Evolutionary conservation across 2,113 vertebrate species (phyloP).

Genomic region (Salvator merianae): DNA sequence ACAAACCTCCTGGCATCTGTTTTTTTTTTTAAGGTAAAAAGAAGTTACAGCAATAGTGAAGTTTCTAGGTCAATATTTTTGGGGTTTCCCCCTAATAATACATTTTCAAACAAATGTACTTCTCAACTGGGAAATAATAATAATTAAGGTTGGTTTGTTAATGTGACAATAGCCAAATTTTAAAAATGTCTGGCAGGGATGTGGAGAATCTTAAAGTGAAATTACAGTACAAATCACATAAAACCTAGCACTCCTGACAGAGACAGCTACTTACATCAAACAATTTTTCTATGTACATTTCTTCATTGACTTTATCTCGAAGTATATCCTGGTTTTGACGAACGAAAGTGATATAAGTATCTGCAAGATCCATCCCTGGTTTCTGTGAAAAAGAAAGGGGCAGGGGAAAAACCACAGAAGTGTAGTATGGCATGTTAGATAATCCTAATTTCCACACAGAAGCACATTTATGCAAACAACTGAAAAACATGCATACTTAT

Average conservation of each 20-base stretch:
- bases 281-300: slow-evolving; percentile 90
- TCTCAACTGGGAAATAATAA: slow-evolving; percentile 31
- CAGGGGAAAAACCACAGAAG: neutral
- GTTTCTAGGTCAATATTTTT: neutral
- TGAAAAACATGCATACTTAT: neutral
- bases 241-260: neutral
- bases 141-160: slow-evolving; percentile 38
- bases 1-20: neutral
- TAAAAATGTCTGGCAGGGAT: slow-evolving; percentile 18
- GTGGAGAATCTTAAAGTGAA: too few species aligned
- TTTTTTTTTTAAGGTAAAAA: neutral
- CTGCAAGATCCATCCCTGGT: slow-evolving; percentile 94
- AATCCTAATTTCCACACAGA: neutral
- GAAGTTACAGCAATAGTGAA: slow-evolving; percentile 40
- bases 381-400: slow-evolving; percentile 78
- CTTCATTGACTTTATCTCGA: slow-evolving; percentile 89
- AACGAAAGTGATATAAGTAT: slow-evolving; percentile 95
- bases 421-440: neutral
- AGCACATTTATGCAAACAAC: neutral
- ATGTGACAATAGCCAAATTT: slow-evolving; percentile 17
- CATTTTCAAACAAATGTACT: slow-evolving; percentile 28
- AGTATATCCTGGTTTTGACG: slow-evolving; percentile 97
- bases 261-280: slow-evolving; percentile 90
- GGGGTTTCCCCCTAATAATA: slow-evolving; percentile 21
- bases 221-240: slow-evolving; percentile 17